Conservation (phyloP, 2,888 invertebrate genomes). For the Machimus rusticus region DNA sequence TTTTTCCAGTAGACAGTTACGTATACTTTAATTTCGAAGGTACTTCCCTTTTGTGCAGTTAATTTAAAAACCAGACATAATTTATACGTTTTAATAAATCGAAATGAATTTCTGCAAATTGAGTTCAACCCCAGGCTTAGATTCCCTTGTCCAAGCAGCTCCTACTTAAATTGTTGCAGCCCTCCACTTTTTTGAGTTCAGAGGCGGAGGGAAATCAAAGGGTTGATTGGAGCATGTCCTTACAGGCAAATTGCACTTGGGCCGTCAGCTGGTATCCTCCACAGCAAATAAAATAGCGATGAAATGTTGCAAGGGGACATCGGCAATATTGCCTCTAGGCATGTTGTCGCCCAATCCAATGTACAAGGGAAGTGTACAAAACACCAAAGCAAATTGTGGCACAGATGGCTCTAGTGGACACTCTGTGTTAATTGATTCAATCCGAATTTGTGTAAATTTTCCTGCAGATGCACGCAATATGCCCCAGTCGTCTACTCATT, state of each 20-base stretch:
- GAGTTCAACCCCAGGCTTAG: neutral
- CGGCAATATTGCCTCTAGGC: slow-evolving; percentile 3
- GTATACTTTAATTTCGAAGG: neutral
- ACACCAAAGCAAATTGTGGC: slow-evolving; percentile 34
- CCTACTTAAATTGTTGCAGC: neutral
- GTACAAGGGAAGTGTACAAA: slow-evolving; percentile 33
- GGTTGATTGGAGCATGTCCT: slow-evolving; percentile 26
- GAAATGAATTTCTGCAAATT: neutral
- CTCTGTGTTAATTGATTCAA: slow-evolving; percentile 35
- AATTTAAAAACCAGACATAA: neutral
- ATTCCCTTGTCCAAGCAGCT: neutral
- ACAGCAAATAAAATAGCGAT: slow-evolving; percentile 19
- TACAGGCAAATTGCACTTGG: slow-evolving; percentile 23
- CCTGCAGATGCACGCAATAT: slow-evolving; percentile 4
- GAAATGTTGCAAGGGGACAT: slow-evolving; percentile 28
- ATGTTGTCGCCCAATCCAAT: slow-evolving; percentile 8
- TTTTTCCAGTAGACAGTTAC: neutral
- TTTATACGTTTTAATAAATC: neutral
- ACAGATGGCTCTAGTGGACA: slow-evolving; percentile 36
- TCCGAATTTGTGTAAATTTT: slow-evolving; percentile 24
- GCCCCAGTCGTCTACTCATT: neutral
- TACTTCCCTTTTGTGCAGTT: neutral
- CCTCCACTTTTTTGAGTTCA: neutral
- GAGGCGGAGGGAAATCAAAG: slow-evolving; percentile 12
- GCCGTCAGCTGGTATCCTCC: slow-evolving; percentile 21